Evolutionary conservation across 53 echinoderm and acorn worm genomes (phyloP).

Genomic region (Hippasteria phrygiana): DNA sequence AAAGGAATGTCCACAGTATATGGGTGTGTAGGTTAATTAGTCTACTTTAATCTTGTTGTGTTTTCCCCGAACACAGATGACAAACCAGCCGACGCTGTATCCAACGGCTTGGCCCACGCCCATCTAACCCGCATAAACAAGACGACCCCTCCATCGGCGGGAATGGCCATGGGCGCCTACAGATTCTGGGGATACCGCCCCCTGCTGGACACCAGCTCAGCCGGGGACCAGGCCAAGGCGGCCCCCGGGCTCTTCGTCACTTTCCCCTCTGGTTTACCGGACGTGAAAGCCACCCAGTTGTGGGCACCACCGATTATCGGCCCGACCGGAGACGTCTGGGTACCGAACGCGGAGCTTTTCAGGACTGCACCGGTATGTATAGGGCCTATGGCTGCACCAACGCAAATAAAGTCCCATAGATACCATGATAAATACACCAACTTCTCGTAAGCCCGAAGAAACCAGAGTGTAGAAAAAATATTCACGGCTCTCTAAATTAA

Average conservation of each 20-base stretch:
- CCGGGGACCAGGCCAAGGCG: slow-evolving; percentile 4
- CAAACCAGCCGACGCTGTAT: neutral
- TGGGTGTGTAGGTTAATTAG: too few relatives aligned
- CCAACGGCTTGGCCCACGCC: slow-evolving; percentile 40
- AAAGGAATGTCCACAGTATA: too few relatives aligned
- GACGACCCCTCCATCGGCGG: slow-evolving; percentile 14
- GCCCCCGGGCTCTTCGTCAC: slow-evolving; percentile 59
- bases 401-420: too few relatives aligned
- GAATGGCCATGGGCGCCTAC: slow-evolving; percentile 46
- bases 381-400: too few relatives aligned
- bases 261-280: slow-evolving; percentile 20
- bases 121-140: slow-evolving; percentile 43
- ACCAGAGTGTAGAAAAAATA: too few relatives aligned
- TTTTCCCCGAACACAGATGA: too few relatives aligned
- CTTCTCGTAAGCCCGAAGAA: too few relatives aligned
- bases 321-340: slow-evolving; percentile 50
- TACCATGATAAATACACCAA: too few relatives aligned
- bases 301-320: slow-evolving; percentile 59
- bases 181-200: slow-evolving; percentile 60
- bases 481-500: too few relatives aligned
- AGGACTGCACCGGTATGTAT: slow-evolving; percentile 42
- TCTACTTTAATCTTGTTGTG: too few relatives aligned
- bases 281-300: slow-evolving; percentile 30
- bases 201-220: neutral
- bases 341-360: slow-evolving; percentile 46